Evolutionary conservation across 2,888 invertebrate species (phyloP), one percentile per base, ranked within the genome.

Genomic region (Perizoma flavofasciatum): DNA sequence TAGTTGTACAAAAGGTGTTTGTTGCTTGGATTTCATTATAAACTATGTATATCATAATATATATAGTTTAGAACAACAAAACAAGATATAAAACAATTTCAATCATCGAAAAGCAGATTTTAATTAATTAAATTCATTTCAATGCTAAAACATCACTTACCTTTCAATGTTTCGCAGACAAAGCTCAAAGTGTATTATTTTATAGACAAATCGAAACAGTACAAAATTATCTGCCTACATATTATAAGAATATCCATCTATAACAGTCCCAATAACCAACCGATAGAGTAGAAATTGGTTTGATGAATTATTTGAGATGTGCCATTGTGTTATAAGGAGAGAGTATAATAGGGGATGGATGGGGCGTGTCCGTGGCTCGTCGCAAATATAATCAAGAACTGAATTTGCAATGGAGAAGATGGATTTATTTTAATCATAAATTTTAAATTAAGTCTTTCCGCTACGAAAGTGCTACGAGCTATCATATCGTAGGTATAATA

Each of bases 181-280:
- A 91, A 89, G 89, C 85, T 80, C 85, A 88, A 89, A 90, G 88
- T 89, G 89, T 90, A 91, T 92, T 91, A 92, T 91, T 90, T 90
- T 86, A 90, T 90, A 86, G 85, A 87, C 86, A 88, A 89, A 85
- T 85, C 85, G 75, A 83, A 84, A 85, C 81, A 77, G 70, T 75
- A 76, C 75, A 66, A 70, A 71, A 72, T 78, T 79, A 79, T 78
- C 74, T 80, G 77, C 79, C 81, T 81, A 83, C 75, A 78, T 79
- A 79, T 76, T 73, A 65, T 67, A 65, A 46, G 51, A 40, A 11
- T 22, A 10, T 11, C 6, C 57, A 59, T 39, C 11, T 11, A n/a
- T 54, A 32, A 63, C 64, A 69, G 58, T 56, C 70, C 59, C 74
- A 71, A 35, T 0, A 0, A 0, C 6, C n/a, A 6, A 0, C 0